Evolutionary conservation across 2,888 invertebrate genomes (phyloP), one percentile per base, ranked within the genome.

Genomic region (Tetrapedia diversipes): DNA sequence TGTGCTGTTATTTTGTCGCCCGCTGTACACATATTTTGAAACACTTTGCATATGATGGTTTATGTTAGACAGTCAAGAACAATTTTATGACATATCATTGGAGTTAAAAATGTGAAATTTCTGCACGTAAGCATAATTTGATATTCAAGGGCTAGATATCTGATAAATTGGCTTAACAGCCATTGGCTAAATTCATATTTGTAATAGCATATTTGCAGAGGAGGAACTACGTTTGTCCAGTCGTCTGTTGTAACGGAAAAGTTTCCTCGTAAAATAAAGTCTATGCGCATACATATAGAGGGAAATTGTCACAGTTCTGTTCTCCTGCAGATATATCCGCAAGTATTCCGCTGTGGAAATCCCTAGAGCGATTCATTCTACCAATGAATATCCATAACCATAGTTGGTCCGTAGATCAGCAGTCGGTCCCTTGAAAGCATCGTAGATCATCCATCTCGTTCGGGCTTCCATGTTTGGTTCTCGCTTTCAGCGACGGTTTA

Each of bases 361-460:
- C 49, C 78, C 70, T 32, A 27, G 16, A 57, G 70, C 76, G 75
- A 81, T 84, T 73, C 79, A 79, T 84, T 66, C 74, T 43, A 43
- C 73, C 65, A 65, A 74, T 77, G 79, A 79, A 79, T 83, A 85
- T 84, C 84, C 81, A 81, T 82, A 84, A 81, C 64, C 67, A 60
- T 60, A 47, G 27, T 32, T 66, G 65, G 45, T 72, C 66, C 69
- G 77, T 81, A 82, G 79, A 84, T 84, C 79, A 77, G 64, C 70
- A n/a, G n/a, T n/a, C 53, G 45, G 37, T 47, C 73, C 66, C 57
- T 74, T 69, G 79, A 79, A 82, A 71, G 68, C 73, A 69, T 59
- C 71, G 64, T 81, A 81, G 79, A 82, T 79, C 77, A 79, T 73
- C 60, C 60, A 43, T 59, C 53, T 72, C 64, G 54, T 66, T 49